Percentiles rank a stretch among this genome's conserved stretches.
phyloP scores from a whole-genome alignment of 2,888 invertebrate species.

The Xestia sexstrigata region DNA sequence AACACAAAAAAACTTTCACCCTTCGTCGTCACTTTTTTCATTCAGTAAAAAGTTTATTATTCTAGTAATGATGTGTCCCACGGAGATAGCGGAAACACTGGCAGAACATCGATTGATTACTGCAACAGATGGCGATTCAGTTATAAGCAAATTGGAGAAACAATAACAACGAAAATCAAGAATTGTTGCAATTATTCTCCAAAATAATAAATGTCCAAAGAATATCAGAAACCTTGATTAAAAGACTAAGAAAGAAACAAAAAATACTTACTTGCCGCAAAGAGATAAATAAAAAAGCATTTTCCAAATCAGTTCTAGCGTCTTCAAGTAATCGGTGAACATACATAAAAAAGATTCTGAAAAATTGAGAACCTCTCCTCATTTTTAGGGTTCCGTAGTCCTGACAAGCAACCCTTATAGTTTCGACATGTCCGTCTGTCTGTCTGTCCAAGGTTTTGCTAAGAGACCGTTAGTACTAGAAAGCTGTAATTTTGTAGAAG shows the following conservation, averaged over 20 bases:
- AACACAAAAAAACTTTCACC: not conserved
- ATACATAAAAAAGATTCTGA: no score
- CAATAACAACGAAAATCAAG: not conserved
- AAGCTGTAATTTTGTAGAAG: no score
- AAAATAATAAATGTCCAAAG: not conserved
- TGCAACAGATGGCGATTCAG: constrained; percentile 22
- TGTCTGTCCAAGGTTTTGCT: no score
- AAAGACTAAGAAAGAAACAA: not conserved
- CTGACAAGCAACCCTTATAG: no score
- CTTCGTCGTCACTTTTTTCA: not conserved
- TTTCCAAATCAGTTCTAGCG: no score
- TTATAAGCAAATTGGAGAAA: not conserved
- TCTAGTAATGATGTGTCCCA: constrained; percentile 17
- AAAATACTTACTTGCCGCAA: not conserved
- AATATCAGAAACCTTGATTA: not conserved
- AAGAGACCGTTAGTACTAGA: no score
- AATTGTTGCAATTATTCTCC: not conserved
- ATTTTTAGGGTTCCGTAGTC: no score
- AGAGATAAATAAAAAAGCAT: not conserved
- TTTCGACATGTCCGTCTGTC: no score
- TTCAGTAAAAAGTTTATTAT: constrained; percentile 1
- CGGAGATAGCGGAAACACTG: constrained; percentile 12
- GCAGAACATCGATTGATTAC: constrained; percentile 3
- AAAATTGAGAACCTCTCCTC: no score
- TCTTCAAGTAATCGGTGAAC: no score